A percentile compares a stretch with the other conserved stretches of the same genome.
Conservation (phyloP, 2,888 invertebrate genomes). For the Apotomis turbidana region DNA sequence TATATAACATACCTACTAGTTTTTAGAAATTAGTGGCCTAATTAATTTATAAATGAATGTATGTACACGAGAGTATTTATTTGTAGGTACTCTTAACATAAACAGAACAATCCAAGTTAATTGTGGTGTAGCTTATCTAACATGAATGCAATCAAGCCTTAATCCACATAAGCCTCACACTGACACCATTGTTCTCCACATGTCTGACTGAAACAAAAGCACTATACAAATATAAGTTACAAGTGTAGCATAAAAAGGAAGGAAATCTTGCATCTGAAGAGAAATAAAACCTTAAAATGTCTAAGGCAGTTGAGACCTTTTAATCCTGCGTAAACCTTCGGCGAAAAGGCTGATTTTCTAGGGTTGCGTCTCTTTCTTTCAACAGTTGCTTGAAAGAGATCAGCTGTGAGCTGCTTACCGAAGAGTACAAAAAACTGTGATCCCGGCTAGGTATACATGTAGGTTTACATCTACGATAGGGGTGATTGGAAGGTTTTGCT, state of each 20-base stretch:
- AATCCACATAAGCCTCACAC: conserved; percentile 1
- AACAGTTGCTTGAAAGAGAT: background rate
- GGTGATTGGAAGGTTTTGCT: too few species aligned
- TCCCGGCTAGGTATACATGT: background rate
- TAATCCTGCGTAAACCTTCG: conserved; percentile 16
- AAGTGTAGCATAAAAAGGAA: background rate
- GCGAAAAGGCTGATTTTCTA: conserved; percentile 2
- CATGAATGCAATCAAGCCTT: conserved; percentile 1
- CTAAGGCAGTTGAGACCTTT: background rate
- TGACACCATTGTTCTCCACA: conserved; percentile 11
- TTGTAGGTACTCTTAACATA: background rate
- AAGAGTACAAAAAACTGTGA: background rate
- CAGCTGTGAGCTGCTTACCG: conserved; percentile 1
- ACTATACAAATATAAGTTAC: background rate
- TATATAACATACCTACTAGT: too few species aligned
- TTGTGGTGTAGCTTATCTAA: background rate
- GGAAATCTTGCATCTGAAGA: background rate
- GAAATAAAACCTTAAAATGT: background rate
- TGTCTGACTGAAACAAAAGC: conserved; percentile 8
- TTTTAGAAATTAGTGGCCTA: too few species aligned
- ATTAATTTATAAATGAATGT: too few species aligned
- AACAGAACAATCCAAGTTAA: background rate
- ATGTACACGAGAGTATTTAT: too few species aligned
- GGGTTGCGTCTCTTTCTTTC: background rate
- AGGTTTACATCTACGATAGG: background rate